Evolutionary conservation across 2,113 vertebrate genomes (phyloP).

Genomic region (Laticauda laticaudata): DNA sequence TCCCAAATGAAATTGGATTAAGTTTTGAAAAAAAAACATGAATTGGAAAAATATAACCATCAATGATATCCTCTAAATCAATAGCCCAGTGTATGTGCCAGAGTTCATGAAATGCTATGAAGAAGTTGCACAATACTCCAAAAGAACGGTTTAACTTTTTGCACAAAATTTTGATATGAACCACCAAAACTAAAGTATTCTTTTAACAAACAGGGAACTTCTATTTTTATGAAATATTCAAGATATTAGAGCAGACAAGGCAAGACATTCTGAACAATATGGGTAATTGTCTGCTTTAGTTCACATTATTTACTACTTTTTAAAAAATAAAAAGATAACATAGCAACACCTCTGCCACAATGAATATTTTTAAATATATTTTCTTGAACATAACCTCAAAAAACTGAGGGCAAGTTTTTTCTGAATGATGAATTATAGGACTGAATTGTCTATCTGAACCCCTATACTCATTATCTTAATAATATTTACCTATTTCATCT

Average conservation of each 20-base stretch:
- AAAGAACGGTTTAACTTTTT: neutral
- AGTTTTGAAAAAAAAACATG: neutral
- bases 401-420: neutral
- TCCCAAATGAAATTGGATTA: neutral
- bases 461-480: neutral
- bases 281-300: neutral
- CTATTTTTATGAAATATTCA: neutral
- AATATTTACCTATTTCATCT: neutral
- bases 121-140: neutral
- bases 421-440: neutral
- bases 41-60: neutral
- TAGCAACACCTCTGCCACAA: neutral
- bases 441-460: neutral
- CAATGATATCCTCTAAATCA: neutral
- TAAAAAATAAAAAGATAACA: neutral
- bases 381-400: neutral
- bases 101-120: neutral
- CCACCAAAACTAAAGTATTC: neutral
- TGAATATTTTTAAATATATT: neutral
- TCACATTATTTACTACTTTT: neutral
- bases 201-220: neutral
- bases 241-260: neutral
- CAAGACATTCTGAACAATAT: neutral
- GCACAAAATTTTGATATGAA: neutral
- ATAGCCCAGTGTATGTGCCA: neutral